Evolutionary conservation across 2,113 vertebrate species (phyloP), one percentile per base, ranked within the genome.

Genomic region (Chascanopsetta lugubris): DNA sequence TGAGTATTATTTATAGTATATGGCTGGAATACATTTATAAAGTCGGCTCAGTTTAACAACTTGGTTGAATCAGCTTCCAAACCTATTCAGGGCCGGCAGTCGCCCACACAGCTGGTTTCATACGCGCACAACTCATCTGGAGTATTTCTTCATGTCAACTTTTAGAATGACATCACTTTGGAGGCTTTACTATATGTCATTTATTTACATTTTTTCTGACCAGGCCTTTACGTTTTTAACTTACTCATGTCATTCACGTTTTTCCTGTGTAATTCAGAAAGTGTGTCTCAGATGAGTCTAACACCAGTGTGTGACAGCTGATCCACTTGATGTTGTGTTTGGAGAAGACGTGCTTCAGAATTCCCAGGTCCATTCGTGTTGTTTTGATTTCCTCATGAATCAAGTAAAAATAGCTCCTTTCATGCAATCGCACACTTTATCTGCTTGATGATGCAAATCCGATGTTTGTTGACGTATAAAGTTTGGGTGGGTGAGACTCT

Each of bases 401-500:
- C 8, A 30, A 26, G n/a, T 50, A 2, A 18, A 59, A 45, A 20
- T 8, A 2, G 22, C 3, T 0, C 27, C 13, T 18, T 8, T 27
- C 24, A 27, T 22, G 10, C 4, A 36, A 30, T 4, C 17, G 21
- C 0, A 17, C 3, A 0, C 13, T 2, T 18, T 1, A 63, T 18
- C 9, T 7, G 17, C 8, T 12, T 42, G 72, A 54, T 13, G n/a
- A n/a, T n/a, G n/a, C n/a, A n/a, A n/a, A n/a, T n/a, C n/a, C n/a
- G n/a, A n/a, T n/a, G 17, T 47, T 48, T 59, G 20, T 11, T 72
- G 60, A 65, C 36, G 51, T 67, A n/a, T n/a, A n/a, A 9, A 24
- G 22, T 47, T 27, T 20, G 42, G 15, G 40, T 10, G 29, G 17
- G 2, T 40, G 17, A 34, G 3, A 49, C 2, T 1, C 11, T 24